Evolutionary conservation across 2,797 vertebrate genomes (phyloP).

Genomic region (Rhynchonycteris naso): DNA sequence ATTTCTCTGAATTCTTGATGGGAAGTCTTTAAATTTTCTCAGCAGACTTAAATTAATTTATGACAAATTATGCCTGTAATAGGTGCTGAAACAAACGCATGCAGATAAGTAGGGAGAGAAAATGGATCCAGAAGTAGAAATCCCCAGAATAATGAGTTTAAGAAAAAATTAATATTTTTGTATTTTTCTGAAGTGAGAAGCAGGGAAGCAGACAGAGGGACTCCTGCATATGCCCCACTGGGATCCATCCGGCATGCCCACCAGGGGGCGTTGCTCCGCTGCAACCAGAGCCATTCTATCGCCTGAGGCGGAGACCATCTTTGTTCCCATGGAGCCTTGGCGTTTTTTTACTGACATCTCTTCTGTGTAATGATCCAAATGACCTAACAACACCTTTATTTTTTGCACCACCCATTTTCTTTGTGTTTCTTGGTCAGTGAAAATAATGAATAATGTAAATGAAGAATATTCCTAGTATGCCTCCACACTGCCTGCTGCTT

Average conservation of each 20-base stretch:
- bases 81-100: slow-evolving; percentile 9
- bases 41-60: slow-evolving; percentile 48
- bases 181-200: too few species aligned
- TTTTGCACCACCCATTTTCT: not conserved
- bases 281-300: too few species aligned
- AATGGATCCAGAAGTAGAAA: slow-evolving; percentile 19
- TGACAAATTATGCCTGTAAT: not conserved
- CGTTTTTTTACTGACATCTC: not conserved
- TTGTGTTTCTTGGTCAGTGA: not conserved
- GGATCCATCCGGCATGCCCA: too few species aligned
- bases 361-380: not conserved
- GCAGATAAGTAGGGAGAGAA: slow-evolving; percentile 19
- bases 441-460: not conserved
- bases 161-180: not conserved
- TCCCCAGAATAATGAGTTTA: not conserved
- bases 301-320: too few species aligned
- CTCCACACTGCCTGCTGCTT: not conserved
- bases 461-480: not conserved
- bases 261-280: too few species aligned
- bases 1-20: slow-evolving; percentile 43
- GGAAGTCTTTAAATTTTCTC: not conserved
- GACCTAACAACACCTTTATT: slow-evolving; percentile 17
- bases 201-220: too few species aligned
- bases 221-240: too few species aligned
- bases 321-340: too few species aligned